A percentile compares a stretch with the other conserved stretches of the same genome.
Conservation (phyloP, 2,797 vertebrate genomes). For the Sebastes oblongus region DNA sequence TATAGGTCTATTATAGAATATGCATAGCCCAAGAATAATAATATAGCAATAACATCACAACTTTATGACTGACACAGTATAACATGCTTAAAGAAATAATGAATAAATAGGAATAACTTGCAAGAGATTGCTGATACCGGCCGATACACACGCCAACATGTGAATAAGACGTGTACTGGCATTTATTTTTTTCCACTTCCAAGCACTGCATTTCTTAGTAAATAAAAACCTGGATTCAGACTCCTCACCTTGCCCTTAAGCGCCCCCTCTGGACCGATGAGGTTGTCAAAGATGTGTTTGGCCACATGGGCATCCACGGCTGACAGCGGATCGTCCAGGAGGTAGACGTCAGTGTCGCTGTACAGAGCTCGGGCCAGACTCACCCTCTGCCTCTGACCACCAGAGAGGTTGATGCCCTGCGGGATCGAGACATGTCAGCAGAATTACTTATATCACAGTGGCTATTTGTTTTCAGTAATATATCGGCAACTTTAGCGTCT, state of each 20-base stretch:
- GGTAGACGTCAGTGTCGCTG: constrained; percentile 88
- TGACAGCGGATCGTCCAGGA: constrained; percentile 95
- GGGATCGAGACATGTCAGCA: not conserved
- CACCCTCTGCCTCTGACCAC: constrained; percentile 94
- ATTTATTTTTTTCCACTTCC: too few relatives aligned
- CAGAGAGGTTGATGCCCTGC: constrained; percentile 97
- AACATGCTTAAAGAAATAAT: too few relatives aligned
- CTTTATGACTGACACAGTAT: too few relatives aligned
- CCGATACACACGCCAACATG: too few relatives aligned
- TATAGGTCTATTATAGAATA: too few relatives aligned
- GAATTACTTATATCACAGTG: too few relatives aligned
- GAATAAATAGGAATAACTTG: too few relatives aligned
- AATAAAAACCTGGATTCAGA: not conserved
- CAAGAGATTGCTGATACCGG: too few relatives aligned
- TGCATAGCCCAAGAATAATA: too few relatives aligned
- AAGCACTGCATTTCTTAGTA: not conserved
- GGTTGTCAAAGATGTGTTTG: constrained; percentile 96
- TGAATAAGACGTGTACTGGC: too few relatives aligned
- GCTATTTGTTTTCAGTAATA: not conserved
- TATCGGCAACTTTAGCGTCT: not conserved
- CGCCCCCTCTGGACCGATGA: constrained; percentile 91
- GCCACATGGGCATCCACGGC: constrained; percentile 96
- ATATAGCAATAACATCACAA: too few relatives aligned
- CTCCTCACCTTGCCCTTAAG: constrained; percentile 89
- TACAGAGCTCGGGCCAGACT: constrained; percentile 94